These are phyloP conservation scores for Drosophila sp. DNA, from an alignment of 1,140 invertebrate genomes.

Conservation along the genomic window DNA sequence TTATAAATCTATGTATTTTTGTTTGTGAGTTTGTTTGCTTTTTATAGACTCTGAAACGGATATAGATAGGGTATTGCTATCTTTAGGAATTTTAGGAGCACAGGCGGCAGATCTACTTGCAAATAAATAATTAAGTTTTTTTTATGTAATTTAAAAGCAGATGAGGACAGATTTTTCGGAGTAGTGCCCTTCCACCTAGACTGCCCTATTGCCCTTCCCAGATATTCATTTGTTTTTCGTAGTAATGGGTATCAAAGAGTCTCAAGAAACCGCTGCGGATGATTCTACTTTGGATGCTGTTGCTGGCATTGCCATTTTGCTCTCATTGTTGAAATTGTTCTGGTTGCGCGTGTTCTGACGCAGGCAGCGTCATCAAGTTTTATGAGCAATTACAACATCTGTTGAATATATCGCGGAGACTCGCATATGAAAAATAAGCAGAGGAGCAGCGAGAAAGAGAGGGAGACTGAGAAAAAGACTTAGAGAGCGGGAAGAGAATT, in stretches of 20 bases:
- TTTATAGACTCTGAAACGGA: too few relatives aligned
- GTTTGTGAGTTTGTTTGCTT: too few relatives aligned
- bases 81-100: too few relatives aligned
- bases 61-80: too few relatives aligned
- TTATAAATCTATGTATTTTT: too few relatives aligned
- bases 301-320: conserved; percentile 57
- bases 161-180: too few relatives aligned
- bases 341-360: conserved; percentile 47
- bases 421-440: conserved; percentile 28
- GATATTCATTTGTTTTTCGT: not conserved
- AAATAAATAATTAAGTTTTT: too few relatives aligned
- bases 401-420: conserved; percentile 76
- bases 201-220: too few relatives aligned
- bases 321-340: conserved; percentile 38
- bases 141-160: too few relatives aligned
- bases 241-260: conserved; percentile 1
- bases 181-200: too few relatives aligned
- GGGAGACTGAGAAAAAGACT: not conserved
- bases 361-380: conserved; percentile 78
- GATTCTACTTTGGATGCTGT: not conserved
- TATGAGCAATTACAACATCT: conserved; percentile 82
- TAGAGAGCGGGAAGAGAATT: conserved; percentile 19
- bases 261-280: not conserved
- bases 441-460: not conserved
- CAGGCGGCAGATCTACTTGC: too few relatives aligned